Evolutionary conservation across 2,888 invertebrate species (phyloP), one percentile per base, ranked within the genome.

Genomic region (Papilio elwesi): DNA sequence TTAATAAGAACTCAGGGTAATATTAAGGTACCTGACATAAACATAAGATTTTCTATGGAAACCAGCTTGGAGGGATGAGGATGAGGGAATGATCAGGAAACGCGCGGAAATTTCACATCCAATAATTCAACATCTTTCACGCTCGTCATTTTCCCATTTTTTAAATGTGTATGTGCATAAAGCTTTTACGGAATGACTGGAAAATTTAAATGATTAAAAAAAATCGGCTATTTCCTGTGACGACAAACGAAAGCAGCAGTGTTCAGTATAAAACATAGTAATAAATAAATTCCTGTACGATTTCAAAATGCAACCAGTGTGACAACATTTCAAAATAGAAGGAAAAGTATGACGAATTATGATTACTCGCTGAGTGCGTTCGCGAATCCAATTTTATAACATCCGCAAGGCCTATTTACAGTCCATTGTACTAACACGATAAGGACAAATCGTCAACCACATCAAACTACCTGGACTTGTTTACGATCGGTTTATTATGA

Each of bases 261-360:
- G 43, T 43, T 9, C 43, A 43, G 9, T 43, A 5, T 13, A 43
- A 15, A n/a, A 15, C n/a, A 15, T 52, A 15, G 15, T 52, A 52
- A 15, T 52, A 15, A 43, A 43, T 38, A 62, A 62, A 38, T 15
- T 9, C 10, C n/a, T 12, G 26, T 13, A 62, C 13, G 36, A 43
- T 15, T 43, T 43, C 43, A 62, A 43, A 15, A 62, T 62, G 10
- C 15, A 43, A 62, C 43, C n/a, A 59, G 15, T 62, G 11, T 59
- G 59, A 59, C 59, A n/a, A n/a, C 9, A 38, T 62, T 43, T 15
- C 10, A 15, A 62, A 9, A 51, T 51, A 10, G 77, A 83, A 83
- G 84, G 85, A 90, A 89, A 89, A 88, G 87, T 88, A 86, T 89
- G 87, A 87, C 90, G 83, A 90, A 90, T 90, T 77, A 81, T 82